Evolutionary conservation across 2,888 invertebrate species (phyloP).

Genomic region (Epirrita christyi): DNA sequence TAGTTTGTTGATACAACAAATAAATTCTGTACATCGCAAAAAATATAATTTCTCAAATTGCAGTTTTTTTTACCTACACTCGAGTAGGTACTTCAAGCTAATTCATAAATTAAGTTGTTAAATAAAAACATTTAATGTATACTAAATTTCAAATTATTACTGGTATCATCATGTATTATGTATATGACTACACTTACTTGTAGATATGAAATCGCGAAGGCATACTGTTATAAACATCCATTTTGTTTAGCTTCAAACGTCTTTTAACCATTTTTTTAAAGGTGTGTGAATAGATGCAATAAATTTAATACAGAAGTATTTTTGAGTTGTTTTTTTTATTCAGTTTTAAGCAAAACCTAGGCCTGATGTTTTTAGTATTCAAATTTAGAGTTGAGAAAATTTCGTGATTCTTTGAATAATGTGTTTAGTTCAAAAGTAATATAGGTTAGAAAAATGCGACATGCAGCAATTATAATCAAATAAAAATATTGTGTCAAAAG

Average conservation of each 20-base stretch:
- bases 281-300: slow-evolving; percentile 87
- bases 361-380: too few species aligned
- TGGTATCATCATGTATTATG: slow-evolving; percentile 14
- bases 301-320: slow-evolving; percentile 83
- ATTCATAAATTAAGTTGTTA: slow-evolving; percentile 4
- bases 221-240: slow-evolving; percentile 35
- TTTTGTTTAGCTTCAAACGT: slow-evolving; percentile 67
- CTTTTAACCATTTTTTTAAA: slow-evolving; percentile 73
- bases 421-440: too few species aligned
- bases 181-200: slow-evolving; percentile 5
- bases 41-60: slow-evolving; percentile 12
- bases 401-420: too few species aligned
- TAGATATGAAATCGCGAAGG: slow-evolving; percentile 15
- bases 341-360: too few species aligned
- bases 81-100: slow-evolving; percentile 8
- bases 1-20: slow-evolving; percentile 57
- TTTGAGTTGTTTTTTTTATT: slow-evolving; percentile 49
- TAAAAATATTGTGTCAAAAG: too few species aligned
- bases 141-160: slow-evolving; percentile 7
- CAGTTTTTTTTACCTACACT: neutral
- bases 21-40: slow-evolving; percentile 13
- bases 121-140: slow-evolving; percentile 2
- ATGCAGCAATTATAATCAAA: too few species aligned
- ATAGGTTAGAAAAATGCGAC: too few species aligned
- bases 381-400: too few species aligned